Base-by-base conservation (phyloP, 2,797 vertebrate species). In the Fratercula arctica region DNA sequence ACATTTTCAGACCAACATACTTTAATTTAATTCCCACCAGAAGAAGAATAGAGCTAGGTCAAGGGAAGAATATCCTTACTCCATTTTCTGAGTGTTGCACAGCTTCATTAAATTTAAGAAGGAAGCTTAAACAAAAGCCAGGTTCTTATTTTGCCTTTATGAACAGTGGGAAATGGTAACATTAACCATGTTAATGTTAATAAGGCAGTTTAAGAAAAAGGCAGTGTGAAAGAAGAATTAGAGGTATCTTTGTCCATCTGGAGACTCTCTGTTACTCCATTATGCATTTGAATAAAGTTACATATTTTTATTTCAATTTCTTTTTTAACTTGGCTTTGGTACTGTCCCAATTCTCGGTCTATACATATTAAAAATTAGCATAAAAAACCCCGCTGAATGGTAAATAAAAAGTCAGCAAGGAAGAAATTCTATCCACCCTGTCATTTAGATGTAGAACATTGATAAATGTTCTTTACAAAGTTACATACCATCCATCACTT, bases 401-500 rank as follows among this genome's bases (percentile, higher is more conserved):
- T 66, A 11, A 7, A 33, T 31, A 3, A 51, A 13, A 53, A 20
- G 12, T 73, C 33, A 89, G 28, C 37, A 93, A 90, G 75, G 35
- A 89, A 69, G 53, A 25, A 89, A 81, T 57, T 39, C 28, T 46
- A 66, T 89, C 76, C 80, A 87, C 54, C 33, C 82, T 73, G 33
- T 77, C 83, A 95, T 95, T 96, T 93, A 86, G 70, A 96, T 94
- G 51, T 67, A 67, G 31, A 83, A 66, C 5, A 2, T 35, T 66
- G 73, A 90, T 73, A 95, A 91, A 87, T 51, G 45, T 66, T 78
- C 72, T 93, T 88, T 77, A 21, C 64, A 87, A 72, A 54, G 77
- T 39, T 83, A 70, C 96, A 97, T 96, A 87, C 93, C 94, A 93
- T 59, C 63, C 84, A 90, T 90, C 89, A 92, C 87, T 95, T 78